Conservation (phyloP, 1,140 invertebrate genomes). For the Lucilia cuprina region DNA sequence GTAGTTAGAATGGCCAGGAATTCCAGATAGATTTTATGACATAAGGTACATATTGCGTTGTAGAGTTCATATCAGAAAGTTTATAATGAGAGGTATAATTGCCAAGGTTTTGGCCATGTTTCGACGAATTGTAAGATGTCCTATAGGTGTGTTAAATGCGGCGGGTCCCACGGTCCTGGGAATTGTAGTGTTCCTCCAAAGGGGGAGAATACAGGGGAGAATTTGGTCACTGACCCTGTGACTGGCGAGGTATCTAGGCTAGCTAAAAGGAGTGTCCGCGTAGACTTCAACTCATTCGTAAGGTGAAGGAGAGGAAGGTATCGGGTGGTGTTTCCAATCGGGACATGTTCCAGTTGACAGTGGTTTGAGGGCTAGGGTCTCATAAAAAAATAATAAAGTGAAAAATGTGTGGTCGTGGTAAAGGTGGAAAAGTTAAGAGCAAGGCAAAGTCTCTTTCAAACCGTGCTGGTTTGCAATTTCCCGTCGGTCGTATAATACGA, state of each 20-base stretch:
- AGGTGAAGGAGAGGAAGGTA: no score
- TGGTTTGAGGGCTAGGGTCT: no score
- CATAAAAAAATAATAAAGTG: background rate
- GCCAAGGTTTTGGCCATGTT: background rate
- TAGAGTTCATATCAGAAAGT: background rate
- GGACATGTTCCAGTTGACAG: no score
- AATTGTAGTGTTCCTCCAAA: background rate
- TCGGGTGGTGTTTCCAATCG: no score
- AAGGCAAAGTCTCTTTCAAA: conserved; percentile 71
- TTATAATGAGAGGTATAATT: background rate
- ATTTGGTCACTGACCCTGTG: background rate
- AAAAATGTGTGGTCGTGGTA: conserved; percentile 68
- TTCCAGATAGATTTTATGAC: background rate
- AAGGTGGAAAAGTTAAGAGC: conserved; percentile 71
- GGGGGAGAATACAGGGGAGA: background rate
- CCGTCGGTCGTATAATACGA: conserved; percentile 76
- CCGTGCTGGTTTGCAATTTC: conserved; percentile 75
- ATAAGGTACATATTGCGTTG: background rate
- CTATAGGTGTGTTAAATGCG: conserved; percentile 14
- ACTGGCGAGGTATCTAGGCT: background rate
- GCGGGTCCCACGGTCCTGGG: background rate
- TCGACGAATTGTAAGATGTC: background rate
- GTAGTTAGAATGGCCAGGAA: background rate
- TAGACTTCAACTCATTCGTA: no score
- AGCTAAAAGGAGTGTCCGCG: background rate